These are phyloP conservation scores for Corapipo altera DNA, from an alignment of 2,113 vertebrate species.

Conservation along the genomic window DNA sequence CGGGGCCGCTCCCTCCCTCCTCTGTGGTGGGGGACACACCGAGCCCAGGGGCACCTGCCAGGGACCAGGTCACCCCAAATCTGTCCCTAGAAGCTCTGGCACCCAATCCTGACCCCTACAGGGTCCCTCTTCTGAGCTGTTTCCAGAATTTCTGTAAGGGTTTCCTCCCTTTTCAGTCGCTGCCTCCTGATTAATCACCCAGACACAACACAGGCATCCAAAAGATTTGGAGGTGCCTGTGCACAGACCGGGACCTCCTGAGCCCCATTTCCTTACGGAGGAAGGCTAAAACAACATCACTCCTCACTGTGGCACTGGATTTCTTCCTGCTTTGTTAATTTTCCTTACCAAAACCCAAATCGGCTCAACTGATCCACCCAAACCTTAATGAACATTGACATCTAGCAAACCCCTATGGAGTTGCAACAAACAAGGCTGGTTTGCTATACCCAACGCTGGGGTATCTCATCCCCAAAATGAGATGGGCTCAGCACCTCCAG, in stretches of 20 bases:
- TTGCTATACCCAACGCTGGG: not conserved
- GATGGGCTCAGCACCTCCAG: not conserved
- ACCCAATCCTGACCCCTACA: too few species aligned
- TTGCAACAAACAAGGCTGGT: not conserved
- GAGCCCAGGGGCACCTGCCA: not conserved
- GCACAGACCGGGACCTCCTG: not conserved
- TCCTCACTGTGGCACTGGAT: rapidly evolving
- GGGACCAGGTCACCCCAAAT: not conserved
- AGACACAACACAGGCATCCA: not conserved
- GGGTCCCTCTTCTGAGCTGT: not conserved
- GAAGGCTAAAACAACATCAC: not conserved
- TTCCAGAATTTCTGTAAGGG: not conserved
- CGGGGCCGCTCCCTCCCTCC: not conserved
- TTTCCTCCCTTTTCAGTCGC: not conserved
- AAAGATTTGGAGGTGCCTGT: not conserved
- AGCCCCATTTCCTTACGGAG: not conserved
- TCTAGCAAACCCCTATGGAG: not conserved
- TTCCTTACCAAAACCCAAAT: not conserved
- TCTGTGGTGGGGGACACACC: rapidly evolving
- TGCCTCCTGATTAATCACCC: not conserved
- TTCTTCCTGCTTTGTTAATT: not conserved
- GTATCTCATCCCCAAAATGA: not conserved
- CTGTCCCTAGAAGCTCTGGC: not conserved
- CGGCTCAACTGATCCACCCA: not conserved
- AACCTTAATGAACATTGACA: not conserved